These are phyloP conservation scores for Aphelocoma californica DNA, from an alignment of 2,797 vertebrate species.

Conservation along the genomic window DNA sequence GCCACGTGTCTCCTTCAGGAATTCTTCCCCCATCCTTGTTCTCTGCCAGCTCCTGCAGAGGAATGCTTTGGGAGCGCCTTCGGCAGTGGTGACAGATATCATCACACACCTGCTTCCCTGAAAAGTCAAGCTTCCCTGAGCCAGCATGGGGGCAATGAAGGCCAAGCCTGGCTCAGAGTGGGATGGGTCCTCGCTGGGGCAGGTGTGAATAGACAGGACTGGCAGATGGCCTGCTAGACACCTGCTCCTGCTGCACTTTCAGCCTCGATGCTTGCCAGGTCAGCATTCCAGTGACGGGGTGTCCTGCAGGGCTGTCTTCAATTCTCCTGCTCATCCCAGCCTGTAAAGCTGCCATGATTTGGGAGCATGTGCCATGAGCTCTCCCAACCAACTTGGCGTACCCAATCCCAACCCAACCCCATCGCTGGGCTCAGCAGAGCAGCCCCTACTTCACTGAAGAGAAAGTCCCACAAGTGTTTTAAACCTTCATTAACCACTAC, in stretches of 20 bases:
- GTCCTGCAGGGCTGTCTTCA: neutral
- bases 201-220: neutral
- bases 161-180: neutral
- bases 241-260: neutral
- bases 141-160: neutral
- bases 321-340: neutral
- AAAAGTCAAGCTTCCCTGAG: neutral
- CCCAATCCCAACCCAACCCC: neutral
- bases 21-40: neutral
- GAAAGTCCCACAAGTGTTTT: neutral
- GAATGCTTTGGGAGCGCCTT: neutral
- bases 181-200: neutral
- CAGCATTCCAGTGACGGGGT: neutral
- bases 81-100: neutral
- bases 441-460: neutral
- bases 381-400: neutral
- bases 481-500: neutral
- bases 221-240: neutral
- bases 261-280: rapidly evolving
- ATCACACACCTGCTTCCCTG: neutral
- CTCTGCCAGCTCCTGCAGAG: neutral
- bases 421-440: rapidly evolving
- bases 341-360: neutral
- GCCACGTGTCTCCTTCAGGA: rapidly evolving
- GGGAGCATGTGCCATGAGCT: neutral